Percentiles rank a stretch among this genome's conserved stretches.
phyloP scores from a whole-genome alignment of 2,797 vertebrate genomes.

The Moxostoma hubbsi region DNA sequence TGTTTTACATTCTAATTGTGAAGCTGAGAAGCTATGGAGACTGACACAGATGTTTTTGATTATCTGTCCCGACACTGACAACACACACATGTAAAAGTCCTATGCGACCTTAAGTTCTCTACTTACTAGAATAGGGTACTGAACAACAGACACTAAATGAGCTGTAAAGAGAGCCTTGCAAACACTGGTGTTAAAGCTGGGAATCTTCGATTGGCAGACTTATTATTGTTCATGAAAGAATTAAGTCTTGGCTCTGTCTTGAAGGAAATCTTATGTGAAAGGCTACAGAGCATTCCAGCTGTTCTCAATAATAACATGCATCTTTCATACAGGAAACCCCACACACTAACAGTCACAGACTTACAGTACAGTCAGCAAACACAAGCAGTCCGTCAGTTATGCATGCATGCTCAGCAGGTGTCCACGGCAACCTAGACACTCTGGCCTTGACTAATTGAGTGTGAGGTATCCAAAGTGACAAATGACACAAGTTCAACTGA shows the following conservation, averaged over 20 bases:
- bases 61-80: conserved; percentile 8
- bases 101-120: background rate
- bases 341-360: conserved; percentile 28
- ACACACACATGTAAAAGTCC: conserved; percentile 19
- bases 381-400: background rate
- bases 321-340: background rate
- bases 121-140: background rate
- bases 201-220: background rate
- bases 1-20: conserved; percentile 5
- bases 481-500: conserved; percentile 49
- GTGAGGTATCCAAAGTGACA: conserved; percentile 37
- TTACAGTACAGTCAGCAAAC: background rate
- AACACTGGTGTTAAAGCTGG: background rate
- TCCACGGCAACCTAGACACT: conserved; percentile 14
- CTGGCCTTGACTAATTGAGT: conserved; percentile 34
- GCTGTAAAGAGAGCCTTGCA: background rate
- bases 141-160: background rate
- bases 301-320: too few relatives aligned
- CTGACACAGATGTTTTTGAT: conserved; percentile 43
- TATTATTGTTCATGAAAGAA: conserved; percentile 14
- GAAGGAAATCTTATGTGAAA: background rate
- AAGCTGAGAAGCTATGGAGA: conserved; percentile 23
- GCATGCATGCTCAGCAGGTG: conserved; percentile 28
- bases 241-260: conserved; percentile 3
- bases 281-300: conserved; percentile 8